A percentile compares a stretch with the other conserved stretches of the same genome.
Evolutionary conservation across 2,888 invertebrate species (phyloP).

Genomic region (Beris chalybata): DNA sequence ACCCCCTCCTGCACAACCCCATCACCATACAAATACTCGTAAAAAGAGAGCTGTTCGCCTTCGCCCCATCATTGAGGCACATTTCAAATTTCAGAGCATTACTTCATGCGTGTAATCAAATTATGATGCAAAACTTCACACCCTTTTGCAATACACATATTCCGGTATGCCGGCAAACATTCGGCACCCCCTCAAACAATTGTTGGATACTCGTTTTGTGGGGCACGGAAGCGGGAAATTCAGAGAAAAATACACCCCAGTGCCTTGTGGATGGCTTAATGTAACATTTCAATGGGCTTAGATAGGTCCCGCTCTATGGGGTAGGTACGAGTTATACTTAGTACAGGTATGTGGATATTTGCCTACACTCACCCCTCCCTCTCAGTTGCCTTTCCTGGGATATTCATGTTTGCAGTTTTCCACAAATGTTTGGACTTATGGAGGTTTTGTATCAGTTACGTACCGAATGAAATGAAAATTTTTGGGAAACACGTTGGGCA

Average conservation of each 20-base stretch:
- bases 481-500: too few species aligned
- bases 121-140: constrained; percentile 34
- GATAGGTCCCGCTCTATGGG: background rate
- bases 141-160: constrained; percentile 19
- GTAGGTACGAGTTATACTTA: too few species aligned
- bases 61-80: constrained; percentile 14
- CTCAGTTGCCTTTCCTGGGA: too few species aligned
- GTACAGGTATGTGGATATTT: too few species aligned
- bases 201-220: constrained; percentile 10
- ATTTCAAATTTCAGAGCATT: constrained; percentile 29
- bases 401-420: too few species aligned
- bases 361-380: too few species aligned
- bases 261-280: constrained; percentile 22
- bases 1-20: too few species aligned
- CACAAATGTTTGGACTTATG: too few species aligned
- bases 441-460: too few species aligned
- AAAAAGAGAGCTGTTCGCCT: too few species aligned
- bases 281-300: constrained; percentile 24
- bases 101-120: constrained; percentile 35
- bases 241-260: constrained; percentile 20
- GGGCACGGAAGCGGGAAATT: background rate
- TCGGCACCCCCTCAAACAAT: background rate
- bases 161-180: background rate
- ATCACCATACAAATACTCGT: too few species aligned
- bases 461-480: too few species aligned